Percentiles rank a stretch among this genome's conserved stretches.
Evolutionary conservation across 2,797 vertebrate species (phyloP).

Genomic region (Takifugu ocellatus): DNA sequence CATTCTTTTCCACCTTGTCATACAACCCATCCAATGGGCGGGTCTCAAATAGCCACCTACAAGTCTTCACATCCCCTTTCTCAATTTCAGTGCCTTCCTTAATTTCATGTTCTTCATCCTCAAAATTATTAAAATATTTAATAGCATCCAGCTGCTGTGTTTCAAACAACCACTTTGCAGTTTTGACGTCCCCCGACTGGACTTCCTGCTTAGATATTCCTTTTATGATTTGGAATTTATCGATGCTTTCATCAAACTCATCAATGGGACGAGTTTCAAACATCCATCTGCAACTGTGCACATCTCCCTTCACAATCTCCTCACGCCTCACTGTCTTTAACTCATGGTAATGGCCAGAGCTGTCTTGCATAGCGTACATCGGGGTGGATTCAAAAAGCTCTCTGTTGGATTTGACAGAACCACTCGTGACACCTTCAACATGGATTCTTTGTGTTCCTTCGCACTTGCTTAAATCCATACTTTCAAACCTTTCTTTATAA

Average conservation of each 20-base stretch:
- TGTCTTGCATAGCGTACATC: constrained; percentile 90
- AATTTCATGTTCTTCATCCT: constrained; percentile 74
- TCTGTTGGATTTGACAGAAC: constrained; percentile 85
- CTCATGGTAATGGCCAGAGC: constrained; percentile 88
- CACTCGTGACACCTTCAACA: constrained; percentile 84
- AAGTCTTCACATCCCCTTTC: constrained; percentile 89
- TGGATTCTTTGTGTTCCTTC: constrained; percentile 82
- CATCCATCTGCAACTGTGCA: constrained; percentile 89
- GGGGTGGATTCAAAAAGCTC: constrained; percentile 90
- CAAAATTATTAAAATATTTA: constrained; percentile 75
- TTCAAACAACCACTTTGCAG: constrained; percentile 94
- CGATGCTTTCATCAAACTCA: constrained; percentile 87
- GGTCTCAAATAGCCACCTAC: constrained; percentile 92
- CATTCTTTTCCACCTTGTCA: constrained; percentile 80
- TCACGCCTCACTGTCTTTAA: constrained; percentile 89
- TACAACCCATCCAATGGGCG: constrained; percentile 89
- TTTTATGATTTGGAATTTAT: constrained; percentile 89
- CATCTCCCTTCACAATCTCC: constrained; percentile 89
- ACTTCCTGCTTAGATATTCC: constrained; percentile 92
- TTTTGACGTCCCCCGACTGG: constrained; percentile 89
- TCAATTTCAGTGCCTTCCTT: constrained; percentile 75
- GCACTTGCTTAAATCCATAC: constrained; percentile 82
- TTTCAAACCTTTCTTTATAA: constrained; percentile 86
- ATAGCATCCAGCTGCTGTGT: constrained; percentile 89
- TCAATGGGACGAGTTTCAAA: constrained; percentile 93